These are phyloP conservation scores for Octodonta nipae DNA, from an alignment of 2,888 invertebrate genomes.

Conservation along the genomic window DNA sequence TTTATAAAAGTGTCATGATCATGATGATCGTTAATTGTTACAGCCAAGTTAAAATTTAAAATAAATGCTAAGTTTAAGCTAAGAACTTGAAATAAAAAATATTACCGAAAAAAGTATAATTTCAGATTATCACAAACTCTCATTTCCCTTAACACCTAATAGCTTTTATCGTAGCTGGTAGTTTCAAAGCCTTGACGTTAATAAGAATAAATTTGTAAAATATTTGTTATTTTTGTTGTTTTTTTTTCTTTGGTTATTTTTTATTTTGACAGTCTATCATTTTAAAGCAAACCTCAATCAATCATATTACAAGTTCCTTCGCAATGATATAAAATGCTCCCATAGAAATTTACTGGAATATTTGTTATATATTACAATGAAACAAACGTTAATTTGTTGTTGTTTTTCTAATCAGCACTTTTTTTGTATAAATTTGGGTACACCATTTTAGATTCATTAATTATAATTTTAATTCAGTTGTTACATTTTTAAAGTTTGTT, in stretches of 20 bases:
- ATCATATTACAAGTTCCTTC: slow-evolving; percentile 7
- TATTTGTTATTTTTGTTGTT: slow-evolving; percentile 21
- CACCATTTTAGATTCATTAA: neutral
- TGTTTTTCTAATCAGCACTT: neutral
- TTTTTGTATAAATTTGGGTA: neutral
- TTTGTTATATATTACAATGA: no score
- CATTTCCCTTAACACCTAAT: no score
- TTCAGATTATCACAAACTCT: no score
- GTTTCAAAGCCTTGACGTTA: slow-evolving; percentile 11
- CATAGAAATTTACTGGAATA: slow-evolving; percentile 2
- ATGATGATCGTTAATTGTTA: no score
- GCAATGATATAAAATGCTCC: slow-evolving; percentile 6
- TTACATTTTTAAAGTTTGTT: slow-evolving; percentile 22
- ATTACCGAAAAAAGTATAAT: no score
- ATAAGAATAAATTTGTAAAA: slow-evolving; percentile 16
- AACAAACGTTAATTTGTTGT: no score
- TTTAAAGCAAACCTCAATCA: slow-evolving; percentile 8
- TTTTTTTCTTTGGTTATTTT: slow-evolving; percentile 16
- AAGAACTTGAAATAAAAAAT: no score
- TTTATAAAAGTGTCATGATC: no score
- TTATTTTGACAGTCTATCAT: slow-evolving; percentile 13
- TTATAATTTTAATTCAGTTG: slow-evolving; percentile 15
- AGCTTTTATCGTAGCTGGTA: no score
- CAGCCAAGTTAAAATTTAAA: no score
- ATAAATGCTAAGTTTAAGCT: no score